Base-by-base conservation (phyloP, 2,888 invertebrate species). In the Aspidapion aeneum region DNA sequence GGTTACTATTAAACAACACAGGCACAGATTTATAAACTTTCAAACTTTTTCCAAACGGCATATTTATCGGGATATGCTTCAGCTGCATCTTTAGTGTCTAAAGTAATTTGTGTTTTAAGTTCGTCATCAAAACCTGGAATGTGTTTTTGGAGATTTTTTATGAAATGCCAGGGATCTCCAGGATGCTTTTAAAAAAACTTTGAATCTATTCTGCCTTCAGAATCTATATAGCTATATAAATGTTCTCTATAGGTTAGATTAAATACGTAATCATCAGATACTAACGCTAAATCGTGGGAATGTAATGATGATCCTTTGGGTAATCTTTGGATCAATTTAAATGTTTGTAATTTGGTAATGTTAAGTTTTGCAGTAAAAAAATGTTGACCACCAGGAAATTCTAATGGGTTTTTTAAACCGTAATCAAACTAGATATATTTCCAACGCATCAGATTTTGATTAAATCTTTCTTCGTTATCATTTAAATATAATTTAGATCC, bases 231-330 rank as follows among this genome's bases (percentile, higher is more conserved):
- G 7, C 63, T 79, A 69, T 86, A 87, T 0, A 90, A 78, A 72
- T 87, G 71, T 0, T 84, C 82, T 65, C 82, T 81, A 68, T 86
- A 88, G 0, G 90, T 90, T 21, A 90, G 71, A 49, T 86, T 83
- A 50, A 63, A 67, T 0, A 90, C 70, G 66, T 83, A 89, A 60
- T 88, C 85, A 0, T 84, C 79, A 5, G 86, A 87, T 16, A 85
- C 80, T 0, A 90, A 74, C 0, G 86, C 86, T 60, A 85, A 85
- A 68, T 89, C 88, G 72, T 91, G 91, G 0, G 85, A 80, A 75
- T 91, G 91, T 20, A 91, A 57, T 74, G 17, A 83, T 81, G 85
- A 89, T 1, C 90, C 93, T 78, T 93, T 93, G 0, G 93, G 92
- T 83, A 93, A 85, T 35, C 79, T 78, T 64, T 83, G 80, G 12